phyloP scores from a whole-genome alignment of 2,113 vertebrate species.

The Ceuthmochares aereus region DNA sequence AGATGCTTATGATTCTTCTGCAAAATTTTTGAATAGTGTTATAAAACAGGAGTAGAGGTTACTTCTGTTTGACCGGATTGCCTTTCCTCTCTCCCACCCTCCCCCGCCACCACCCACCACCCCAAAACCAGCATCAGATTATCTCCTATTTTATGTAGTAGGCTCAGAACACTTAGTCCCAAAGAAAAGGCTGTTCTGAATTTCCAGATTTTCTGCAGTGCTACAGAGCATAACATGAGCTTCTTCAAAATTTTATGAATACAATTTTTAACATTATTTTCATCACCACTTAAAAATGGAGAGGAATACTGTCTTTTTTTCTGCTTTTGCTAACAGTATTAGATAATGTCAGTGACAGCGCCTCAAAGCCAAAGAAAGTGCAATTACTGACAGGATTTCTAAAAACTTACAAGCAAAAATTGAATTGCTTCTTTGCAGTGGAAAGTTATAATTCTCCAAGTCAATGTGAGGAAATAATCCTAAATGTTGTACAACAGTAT shows the following conservation, averaged over 20 bases:
- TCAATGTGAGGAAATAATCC: background rate
- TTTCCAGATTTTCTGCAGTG: background rate
- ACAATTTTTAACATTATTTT: background rate
- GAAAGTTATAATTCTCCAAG: background rate
- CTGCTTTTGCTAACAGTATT: background rate
- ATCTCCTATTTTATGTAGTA: background rate
- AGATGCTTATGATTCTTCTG: background rate
- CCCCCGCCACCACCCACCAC: no score
- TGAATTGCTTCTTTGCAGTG: background rate
- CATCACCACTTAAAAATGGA: background rate
- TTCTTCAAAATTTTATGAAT: background rate
- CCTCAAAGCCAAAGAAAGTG: background rate
- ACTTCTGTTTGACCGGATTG: background rate
- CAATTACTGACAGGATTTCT: background rate
- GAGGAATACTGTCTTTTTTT: background rate
- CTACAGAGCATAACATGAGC: background rate
- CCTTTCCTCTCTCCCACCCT: no score
- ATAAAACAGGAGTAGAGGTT: background rate
- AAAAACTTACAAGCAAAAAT: background rate
- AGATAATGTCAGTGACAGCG: background rate
- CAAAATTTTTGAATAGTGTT: background rate
- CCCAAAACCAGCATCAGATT: background rate
- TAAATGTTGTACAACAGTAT: background rate
- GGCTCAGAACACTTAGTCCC: background rate
- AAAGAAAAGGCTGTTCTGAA: background rate